Evolutionary conservation across 2,797 vertebrate species (phyloP), one percentile per base, ranked within the genome.

Genomic region (Falco columbarius): DNA sequence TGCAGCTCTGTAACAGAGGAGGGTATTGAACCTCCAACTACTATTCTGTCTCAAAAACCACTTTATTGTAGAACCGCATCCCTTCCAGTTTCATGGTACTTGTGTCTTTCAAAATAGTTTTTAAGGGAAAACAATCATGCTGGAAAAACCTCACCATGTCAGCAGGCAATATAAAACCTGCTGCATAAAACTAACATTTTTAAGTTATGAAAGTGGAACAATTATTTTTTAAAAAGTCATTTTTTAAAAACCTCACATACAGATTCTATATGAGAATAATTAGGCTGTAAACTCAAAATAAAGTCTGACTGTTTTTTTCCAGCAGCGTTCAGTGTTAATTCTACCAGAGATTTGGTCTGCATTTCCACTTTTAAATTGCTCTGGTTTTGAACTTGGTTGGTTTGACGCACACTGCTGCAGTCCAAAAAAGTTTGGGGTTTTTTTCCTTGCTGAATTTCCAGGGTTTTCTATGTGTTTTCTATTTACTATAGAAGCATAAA

Each of bases 241-340:
- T 77, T 91, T 82, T 59, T 52, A 16, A 17, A 77, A 95, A 38
- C 44, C 42, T 38, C 58, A n/a, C 23, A 6, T 59, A 79, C n/a
- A 40, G 67, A 65, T 93, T 76, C 83, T 96, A 10, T 71, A 92
- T 26, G 68, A 92, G 93, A 96, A 93, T 89, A 87, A 95, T 92
- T 89, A 82, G 86, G 47, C 84, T 71, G 68, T 68, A 83, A 91
- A 77, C 81, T 92, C 92, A 89, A 95, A 96, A 96, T 94, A 87
- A 97, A 92, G 9, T 83, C 96, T 96, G 94, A 94, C 79, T 83
- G 0, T 62, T 95, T 92, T 90, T 96, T 97, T 97, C 95, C 94
- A 86, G 90, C 88, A 89, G 67, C 76, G 89, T 61, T 86, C 77
- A n/a, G 75, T 66, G 72, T 89, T 93, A 94, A 87, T 91, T 93